Evolutionary conservation across 2,113 vertebrate genomes (phyloP), one percentile per base, ranked within the genome.

Genomic region (Hyla sarda): DNA sequence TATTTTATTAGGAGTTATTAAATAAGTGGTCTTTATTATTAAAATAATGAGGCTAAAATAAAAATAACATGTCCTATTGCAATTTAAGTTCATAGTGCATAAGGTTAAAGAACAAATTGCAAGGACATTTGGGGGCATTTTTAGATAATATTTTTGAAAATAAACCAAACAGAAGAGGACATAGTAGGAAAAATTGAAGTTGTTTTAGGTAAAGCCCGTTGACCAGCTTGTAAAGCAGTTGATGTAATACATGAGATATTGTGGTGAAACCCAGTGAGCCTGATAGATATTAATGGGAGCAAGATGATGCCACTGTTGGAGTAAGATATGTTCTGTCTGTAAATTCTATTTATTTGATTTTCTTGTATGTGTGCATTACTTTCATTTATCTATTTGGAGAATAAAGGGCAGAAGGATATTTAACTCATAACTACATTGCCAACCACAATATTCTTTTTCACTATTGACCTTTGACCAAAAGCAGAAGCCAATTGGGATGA

Each of bases 401-500:
- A 77, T 77, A 54, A 50, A 77, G 25, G 28, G 50, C 73, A 48
- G 25, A 28, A 16, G n/a, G 37, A 76, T 41, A 45, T 45, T 23
- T 23, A 9, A 72, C 32, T 72, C 19, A 45, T 16, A 25, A 30
- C 45, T 12, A 77, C 16, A 30, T 4, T 52, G 74, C 28, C 48
- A 54, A 77, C 47, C 74, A 65, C 32, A 80, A n/a, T 62, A 45
- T 45, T 80, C 32, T 58, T 69, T 69, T 69, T 23, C 16, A 45
- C 13, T 54, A 7, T 21, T 84, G 56, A 56, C 56, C 56, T 76
- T 60, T 75, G 56, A 84, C 56, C 17, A 10, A 0, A 19, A 47
- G 50, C 23, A 58, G 19, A 47, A 65, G 54, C 72, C 56, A 84
- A 76, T 25, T 84, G 83, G 83, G 83, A 76, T 21, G 19, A n/a